These are phyloP conservation scores for Acrobasis repandana DNA, from an alignment of 2,888 invertebrate species.

Conservation along the genomic window DNA sequence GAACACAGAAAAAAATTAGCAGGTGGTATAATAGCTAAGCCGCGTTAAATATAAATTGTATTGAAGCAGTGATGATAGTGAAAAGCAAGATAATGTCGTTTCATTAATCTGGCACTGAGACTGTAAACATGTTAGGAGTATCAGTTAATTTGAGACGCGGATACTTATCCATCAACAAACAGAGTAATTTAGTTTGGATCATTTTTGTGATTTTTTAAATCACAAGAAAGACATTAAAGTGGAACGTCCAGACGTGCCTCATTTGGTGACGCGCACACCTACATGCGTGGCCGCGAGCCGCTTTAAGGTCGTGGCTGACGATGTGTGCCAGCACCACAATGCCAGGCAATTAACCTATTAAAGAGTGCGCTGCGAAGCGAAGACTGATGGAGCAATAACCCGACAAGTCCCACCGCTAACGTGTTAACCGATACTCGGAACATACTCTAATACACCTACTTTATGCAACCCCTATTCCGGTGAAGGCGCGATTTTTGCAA, in stretches of 20 bases:
- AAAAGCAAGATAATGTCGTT: background rate
- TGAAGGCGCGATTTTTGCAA: constrained; percentile 23
- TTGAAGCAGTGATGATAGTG: background rate
- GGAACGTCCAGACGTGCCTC: constrained; percentile 49
- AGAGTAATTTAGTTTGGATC: background rate
- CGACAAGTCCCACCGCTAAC: constrained; percentile 57
- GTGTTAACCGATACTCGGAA: constrained; percentile 47
- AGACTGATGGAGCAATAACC: constrained; percentile 70
- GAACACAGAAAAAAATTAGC: too few relatives aligned
- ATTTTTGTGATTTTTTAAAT: background rate
- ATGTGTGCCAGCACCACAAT: constrained; percentile 80
- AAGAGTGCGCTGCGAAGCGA: constrained; percentile 66
- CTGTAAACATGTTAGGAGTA: background rate
- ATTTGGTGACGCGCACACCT: constrained; percentile 66
- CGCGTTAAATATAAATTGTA: background rate
- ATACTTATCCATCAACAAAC: background rate
- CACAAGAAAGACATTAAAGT: constrained; percentile 12
- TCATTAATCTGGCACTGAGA: background rate
- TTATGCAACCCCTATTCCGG: constrained; percentile 38
- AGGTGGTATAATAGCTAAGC: too few relatives aligned
- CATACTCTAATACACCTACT: constrained; percentile 26
- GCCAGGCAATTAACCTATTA: constrained; percentile 81
- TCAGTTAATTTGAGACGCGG: background rate
- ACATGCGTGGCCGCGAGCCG: constrained; percentile 74
- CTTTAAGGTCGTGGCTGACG: constrained; percentile 76